Evolutionary conservation across 2,888 invertebrate genomes (phyloP).

Genomic region (Eupeodes luniger): DNA sequence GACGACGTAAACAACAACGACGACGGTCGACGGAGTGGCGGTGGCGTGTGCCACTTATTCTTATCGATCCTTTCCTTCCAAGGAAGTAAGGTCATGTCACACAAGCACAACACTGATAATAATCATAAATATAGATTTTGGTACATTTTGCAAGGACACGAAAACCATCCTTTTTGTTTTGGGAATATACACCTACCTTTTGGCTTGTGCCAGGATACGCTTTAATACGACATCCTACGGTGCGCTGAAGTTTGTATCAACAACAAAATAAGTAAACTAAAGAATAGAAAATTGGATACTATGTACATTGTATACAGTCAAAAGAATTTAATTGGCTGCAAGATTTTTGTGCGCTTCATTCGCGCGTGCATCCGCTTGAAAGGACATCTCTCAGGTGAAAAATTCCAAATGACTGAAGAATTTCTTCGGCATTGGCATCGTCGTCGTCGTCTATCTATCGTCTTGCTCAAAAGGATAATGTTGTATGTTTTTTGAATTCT

Average conservation of each 20-base stretch:
- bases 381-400: constrained; percentile 66
- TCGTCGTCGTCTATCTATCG: neutral
- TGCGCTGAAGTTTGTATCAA: neutral
- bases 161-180: neutral
- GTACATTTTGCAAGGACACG: constrained; percentile 53
- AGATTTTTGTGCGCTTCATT: constrained; percentile 45
- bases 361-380: constrained; percentile 72
- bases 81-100: constrained; percentile 61
- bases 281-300: neutral
- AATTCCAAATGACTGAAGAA: constrained; percentile 61
- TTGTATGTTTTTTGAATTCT: neutral
- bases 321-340: constrained; percentile 69
- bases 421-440: constrained; percentile 12
- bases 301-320: constrained; percentile 19
- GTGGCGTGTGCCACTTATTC: constrained; percentile 18
- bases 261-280: neutral
- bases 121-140: constrained; percentile 44
- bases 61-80: constrained; percentile 48
- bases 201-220: constrained; percentile 63
- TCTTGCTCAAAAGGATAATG: constrained; percentile 20
- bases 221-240: constrained; percentile 49
- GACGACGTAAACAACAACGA: too few relatives aligned
- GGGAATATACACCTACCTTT: neutral
- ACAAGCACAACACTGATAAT: constrained; percentile 22
- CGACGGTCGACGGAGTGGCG: too few relatives aligned